These are phyloP conservation scores for Sminthurinus aureus DNA, from an alignment of 2,888 invertebrate genomes.

Conservation along the genomic window DNA sequence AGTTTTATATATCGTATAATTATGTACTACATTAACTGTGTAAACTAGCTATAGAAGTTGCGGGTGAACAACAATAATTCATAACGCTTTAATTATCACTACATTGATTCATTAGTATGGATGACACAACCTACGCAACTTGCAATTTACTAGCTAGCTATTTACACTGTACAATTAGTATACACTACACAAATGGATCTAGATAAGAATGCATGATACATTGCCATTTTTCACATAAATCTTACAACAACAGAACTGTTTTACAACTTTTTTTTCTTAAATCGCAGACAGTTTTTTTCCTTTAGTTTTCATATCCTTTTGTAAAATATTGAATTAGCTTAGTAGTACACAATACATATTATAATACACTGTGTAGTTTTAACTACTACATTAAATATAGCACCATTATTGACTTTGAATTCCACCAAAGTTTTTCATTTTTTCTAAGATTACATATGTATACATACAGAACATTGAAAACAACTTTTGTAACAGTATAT, in stretches of 20 bases:
- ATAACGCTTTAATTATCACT: too few species aligned
- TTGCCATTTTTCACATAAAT: constrained; percentile 19
- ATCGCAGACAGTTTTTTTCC: neutral
- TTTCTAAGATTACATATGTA: neutral
- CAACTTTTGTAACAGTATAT: neutral
- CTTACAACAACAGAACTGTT: constrained; percentile 19
- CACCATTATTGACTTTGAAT: constrained; percentile 2
- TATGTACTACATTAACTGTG: too few species aligned
- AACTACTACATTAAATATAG: too few species aligned
- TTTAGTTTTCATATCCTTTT: constrained; percentile 1
- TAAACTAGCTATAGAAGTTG: too few species aligned
- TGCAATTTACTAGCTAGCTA: neutral
- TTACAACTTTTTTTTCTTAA: neutral
- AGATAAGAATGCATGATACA: too few species aligned
- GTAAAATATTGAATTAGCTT: neutral
- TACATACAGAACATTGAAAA: neutral
- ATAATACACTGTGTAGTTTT: neutral
- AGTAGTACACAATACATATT: neutral
- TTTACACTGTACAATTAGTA: constrained; percentile 34
- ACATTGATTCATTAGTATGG: too few species aligned
- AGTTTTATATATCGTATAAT: too few species aligned
- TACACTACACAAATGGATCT: too few species aligned
- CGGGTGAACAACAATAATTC: too few species aligned
- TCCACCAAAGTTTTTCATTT: neutral
- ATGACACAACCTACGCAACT: neutral